A percentile compares a stretch with the other conserved stretches of the same genome.
Conservation (phyloP, 2,113 vertebrate genomes). For the Gallinago paraguaiae region DNA sequence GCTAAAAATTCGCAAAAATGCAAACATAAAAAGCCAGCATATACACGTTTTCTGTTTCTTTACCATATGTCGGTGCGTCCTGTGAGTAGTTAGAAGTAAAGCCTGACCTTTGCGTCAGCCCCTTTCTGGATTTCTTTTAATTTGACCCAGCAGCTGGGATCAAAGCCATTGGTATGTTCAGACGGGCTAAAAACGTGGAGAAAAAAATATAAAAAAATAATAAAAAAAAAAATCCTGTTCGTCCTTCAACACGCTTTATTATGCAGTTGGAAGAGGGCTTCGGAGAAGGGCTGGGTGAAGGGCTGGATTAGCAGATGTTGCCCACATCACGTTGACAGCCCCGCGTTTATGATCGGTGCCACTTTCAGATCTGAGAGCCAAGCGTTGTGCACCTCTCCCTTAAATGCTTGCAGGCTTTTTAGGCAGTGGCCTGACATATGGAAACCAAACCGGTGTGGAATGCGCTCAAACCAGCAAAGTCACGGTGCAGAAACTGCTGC, state of each 20-base stretch:
- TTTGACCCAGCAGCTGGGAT: constrained; percentile 29
- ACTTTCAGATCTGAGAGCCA: not conserved
- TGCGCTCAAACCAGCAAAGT: not conserved
- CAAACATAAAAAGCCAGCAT: not conserved
- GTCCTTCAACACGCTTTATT: constrained; percentile 2
- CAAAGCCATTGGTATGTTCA: not conserved
- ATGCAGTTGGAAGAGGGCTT: not conserved
- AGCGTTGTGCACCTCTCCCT: not conserved
- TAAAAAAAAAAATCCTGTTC: not conserved
- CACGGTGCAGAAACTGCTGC: not conserved
- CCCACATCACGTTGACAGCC: not conserved
- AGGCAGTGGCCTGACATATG: not conserved
- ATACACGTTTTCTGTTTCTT: not conserved
- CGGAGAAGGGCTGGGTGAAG: not conserved
- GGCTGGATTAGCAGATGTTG: constrained; percentile 34
- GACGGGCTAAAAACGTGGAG: not conserved
- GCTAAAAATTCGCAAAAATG: not conserved
- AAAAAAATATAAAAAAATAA: too few species aligned
- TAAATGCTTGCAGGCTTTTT: not conserved
- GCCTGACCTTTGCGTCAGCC: not conserved
- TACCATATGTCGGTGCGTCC: not conserved
- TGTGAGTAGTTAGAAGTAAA: not conserved
- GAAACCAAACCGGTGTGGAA: not conserved
- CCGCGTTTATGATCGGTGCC: not conserved
- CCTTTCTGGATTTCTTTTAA: not conserved